Evolutionary conservation across 2,113 vertebrate species (phyloP).

Genomic region (Lophura nycthemera): DNA sequence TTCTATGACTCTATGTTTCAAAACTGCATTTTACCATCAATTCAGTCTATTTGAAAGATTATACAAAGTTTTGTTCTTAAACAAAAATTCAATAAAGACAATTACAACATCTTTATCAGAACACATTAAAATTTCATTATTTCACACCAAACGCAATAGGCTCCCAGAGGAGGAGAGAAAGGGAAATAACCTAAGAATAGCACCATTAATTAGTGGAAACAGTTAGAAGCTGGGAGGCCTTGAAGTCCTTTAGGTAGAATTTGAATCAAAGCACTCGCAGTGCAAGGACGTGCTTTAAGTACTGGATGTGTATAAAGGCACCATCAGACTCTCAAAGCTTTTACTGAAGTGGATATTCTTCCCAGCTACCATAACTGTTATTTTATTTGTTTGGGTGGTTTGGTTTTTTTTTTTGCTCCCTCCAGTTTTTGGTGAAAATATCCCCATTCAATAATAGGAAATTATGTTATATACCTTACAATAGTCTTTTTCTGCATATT

Average conservation of each 20-base stretch:
- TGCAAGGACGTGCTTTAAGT: background rate
- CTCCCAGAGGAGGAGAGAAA: background rate
- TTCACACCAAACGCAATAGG: background rate
- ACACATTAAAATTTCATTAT: background rate
- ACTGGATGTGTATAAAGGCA: background rate
- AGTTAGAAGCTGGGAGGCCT: background rate
- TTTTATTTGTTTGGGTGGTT: background rate
- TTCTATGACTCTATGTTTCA: background rate
- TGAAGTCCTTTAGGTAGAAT: background rate
- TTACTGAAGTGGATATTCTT: background rate
- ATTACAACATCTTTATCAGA: background rate
- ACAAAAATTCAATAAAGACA: background rate
- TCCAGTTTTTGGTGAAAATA: background rate
- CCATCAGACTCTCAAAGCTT: background rate
- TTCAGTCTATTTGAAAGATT: background rate
- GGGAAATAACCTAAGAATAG: background rate
- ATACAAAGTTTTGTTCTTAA: background rate
- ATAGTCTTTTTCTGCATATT: background rate
- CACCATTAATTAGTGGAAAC: background rate
- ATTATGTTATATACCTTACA: background rate
- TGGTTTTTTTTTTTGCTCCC: fast-evolving
- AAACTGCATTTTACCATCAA: background rate
- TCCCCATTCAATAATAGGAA: background rate
- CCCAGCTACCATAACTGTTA: background rate
- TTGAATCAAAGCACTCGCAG: background rate